Base-by-base conservation (phyloP, 2,113 vertebrate genomes). In the Lycaon pictus region DNA sequence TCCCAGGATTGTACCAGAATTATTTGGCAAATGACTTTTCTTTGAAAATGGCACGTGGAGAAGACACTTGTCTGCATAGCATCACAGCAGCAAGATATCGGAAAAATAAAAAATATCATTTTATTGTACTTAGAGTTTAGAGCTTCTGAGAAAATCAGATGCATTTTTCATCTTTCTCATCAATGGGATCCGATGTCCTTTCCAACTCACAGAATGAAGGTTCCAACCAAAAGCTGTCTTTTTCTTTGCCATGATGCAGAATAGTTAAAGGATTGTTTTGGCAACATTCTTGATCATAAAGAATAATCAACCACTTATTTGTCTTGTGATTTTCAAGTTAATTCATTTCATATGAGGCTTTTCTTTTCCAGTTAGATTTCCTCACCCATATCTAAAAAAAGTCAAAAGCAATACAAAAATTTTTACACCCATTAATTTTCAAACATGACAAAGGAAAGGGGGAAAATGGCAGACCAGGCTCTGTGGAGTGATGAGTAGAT, bases 11-110 rank as follows among this genome's bases (percentile, higher is more conserved):
- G 96, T 96, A 98, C 95, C 98, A 99, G 99, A 99, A 99, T 98
- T 99, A 98, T 99, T 99, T 99, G 99, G 99, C 99, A 99, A 99
- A 99, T 98, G 97, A 98, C 97, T 98, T 98, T 98, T 99, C 99
- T 98, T 99, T 98, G 98, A 99, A 99, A 99, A 98, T 99, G 98
- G 99, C 98, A 99, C 98, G 97, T 97, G 99, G 98, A 99, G 98
- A 98, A 99, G 98, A 99, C 99, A 98, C 99, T 98, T 99, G 99
- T 99, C 99, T 99, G 99, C 99, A 99, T 99, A 99, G 99, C 99
- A 98, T 98, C 98, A 99, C 99, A 99, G 99, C 99, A 99, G 99
- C 99, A 99, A 99, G 99, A 98, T 98, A 99, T 7, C 93, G 95
- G 98, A 98, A 98, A 99, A 99, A 99, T 98, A 98, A 99, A 99